Evolutionary conservation across 2,888 invertebrate species (phyloP), one percentile per base, ranked within the genome.

Genomic region (Cerastoderma edule): DNA sequence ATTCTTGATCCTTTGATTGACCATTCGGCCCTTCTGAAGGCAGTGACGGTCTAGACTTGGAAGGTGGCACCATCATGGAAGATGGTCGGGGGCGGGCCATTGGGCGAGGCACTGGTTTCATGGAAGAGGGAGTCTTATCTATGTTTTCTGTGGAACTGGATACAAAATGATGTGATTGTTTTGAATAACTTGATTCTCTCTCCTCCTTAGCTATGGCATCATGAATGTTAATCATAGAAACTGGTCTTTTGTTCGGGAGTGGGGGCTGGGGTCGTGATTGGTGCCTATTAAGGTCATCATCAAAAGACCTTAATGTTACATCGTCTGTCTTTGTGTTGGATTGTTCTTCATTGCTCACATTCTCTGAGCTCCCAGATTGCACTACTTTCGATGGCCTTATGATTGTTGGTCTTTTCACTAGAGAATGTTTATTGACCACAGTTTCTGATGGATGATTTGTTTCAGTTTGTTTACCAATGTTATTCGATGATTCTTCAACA

Each of bases 391-490:
- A 50, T 33, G 83, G 82, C 50, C 85, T 72, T 28, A 87, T 86
- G 16, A 87, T 85, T 10, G 86, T 87, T 53, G 87, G 86, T 72
- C 83, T 80, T 77, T 84, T 86, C 30, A 72, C 27, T 24, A 53
- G 1, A 19, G 60, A n/a, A 6, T 67, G 50, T 54, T 78, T 80
- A 8, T 46, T 33, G 48, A 27, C 6, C 1, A 69, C 70, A 28
- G 50, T 22, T 4, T 13, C 39, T 6, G 53, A 13, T 24, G 24
- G 24, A 28, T 27, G 24, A 24, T 5, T 2, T 19, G 10, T 53
- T 8, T 53, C 53, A 53, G 10, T 24, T 53, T 53, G 24, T n/a
- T 10, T 19, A 48, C n/a, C 48, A 10, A n/a, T n/a, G n/a, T n/a
- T n/a, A n/a, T n/a, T n/a, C n/a, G n/a, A n/a, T n/a, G n/a, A n/a